Evolutionary conservation across 2,113 vertebrate genomes (phyloP).

Genomic region (Melanerpes formicivorus): DNA sequence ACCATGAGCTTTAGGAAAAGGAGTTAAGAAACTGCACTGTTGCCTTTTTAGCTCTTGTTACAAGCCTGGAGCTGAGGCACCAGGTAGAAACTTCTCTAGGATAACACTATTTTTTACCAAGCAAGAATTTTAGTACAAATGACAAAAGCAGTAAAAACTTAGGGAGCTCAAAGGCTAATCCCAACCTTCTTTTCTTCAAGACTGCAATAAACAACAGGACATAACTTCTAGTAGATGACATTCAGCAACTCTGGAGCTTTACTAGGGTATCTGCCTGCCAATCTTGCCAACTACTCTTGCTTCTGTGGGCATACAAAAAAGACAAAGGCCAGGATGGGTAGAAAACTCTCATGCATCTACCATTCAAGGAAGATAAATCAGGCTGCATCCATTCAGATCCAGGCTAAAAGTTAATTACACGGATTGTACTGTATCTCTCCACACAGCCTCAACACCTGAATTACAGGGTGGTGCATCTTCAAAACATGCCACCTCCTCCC

Average conservation of each 20-base stretch:
- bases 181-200: background rate
- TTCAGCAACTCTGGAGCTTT: conserved; percentile 2
- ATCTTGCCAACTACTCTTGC: background rate
- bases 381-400: background rate
- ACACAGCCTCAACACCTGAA: background rate
- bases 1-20: background rate
- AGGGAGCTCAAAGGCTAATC: background rate
- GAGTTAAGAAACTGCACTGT: background rate
- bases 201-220: background rate
- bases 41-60: background rate
- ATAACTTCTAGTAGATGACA: background rate
- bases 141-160: background rate
- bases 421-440: background rate
- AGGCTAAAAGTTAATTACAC: background rate
- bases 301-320: background rate
- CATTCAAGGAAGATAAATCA: conserved; percentile 44
- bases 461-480: background rate
- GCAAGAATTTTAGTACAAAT: background rate
- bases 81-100: background rate
- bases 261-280: background rate
- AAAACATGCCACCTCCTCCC: background rate
- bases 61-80: background rate
- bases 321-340: background rate
- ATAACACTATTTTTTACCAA: background rate
- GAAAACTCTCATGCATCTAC: background rate